Evolutionary conservation across 1,140 invertebrate species (phyloP), one percentile per base, ranked within the genome.

Genomic region (Lepidurus arcticus): DNA sequence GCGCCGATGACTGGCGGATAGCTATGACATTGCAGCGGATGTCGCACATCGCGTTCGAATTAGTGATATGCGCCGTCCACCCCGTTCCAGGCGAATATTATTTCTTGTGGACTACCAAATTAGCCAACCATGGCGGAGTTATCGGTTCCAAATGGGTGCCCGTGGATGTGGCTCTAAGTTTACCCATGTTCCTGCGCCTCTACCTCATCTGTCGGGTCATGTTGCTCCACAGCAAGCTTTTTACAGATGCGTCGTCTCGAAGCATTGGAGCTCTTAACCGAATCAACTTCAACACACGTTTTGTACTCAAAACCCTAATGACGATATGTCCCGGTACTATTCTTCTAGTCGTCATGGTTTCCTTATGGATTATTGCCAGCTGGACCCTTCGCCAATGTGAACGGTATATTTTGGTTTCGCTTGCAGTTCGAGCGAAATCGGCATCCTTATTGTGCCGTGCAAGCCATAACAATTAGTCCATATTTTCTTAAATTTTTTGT

Each of bases 1-100:
- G 97, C 88, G 96, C 98, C 76, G 98, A 99, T 87, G 98, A 99
- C 88, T 99, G 98, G 98, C 90, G 97, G 84, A 99, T 99, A 87
- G 97, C 98, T 81, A 97, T 99, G 92, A 99, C 97, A 79, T 97
- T 94, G 92, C 93, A 96, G 87, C 88, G 96, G 85, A 94, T 96
- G 86, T 90, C 91, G 81, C 95, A 98, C 87, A 96, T 99, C 84
- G 88, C 90, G 44, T 88, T 98, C 82, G 98, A 99, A 87, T 88
- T 99, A 81, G 85, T 92, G 80, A 94, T 99, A 84, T 99, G 98
- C 87, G 95, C 95, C 82, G 91, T 99, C 82, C 97, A 99, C 87
- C 97, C 97, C 65, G 93, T 99, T 83, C 98, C 98, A 24, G 96
- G 97, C 76, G 91, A 97, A 87, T 96, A 98, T 86, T 92, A 92